Evolutionary conservation across 2,888 invertebrate species (phyloP).

Genomic region (Thyatira batis): DNA sequence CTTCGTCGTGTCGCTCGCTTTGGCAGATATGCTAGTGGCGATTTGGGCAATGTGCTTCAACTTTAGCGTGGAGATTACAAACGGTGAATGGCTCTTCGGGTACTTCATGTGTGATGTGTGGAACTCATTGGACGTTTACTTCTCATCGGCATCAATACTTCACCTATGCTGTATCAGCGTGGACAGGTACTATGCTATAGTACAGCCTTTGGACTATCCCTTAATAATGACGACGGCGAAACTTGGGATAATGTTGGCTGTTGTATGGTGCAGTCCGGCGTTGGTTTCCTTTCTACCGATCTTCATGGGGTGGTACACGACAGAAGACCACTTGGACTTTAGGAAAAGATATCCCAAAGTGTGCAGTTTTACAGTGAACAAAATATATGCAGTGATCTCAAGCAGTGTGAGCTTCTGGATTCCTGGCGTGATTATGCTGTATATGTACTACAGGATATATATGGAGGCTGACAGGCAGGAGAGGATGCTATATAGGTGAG

Average conservation of each 20-base stretch:
- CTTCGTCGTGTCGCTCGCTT: slow-evolving; percentile 96
- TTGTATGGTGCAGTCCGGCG: slow-evolving; percentile 96
- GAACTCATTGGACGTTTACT: slow-evolving; percentile 97
- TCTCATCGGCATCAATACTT: slow-evolving; percentile 95
- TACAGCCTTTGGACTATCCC: slow-evolving; percentile 96
- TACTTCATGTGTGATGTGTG: slow-evolving; percentile 97
- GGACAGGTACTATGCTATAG: slow-evolving; percentile 95
- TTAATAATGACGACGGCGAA: slow-evolving; percentile 94
- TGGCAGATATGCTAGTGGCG: slow-evolving; percentile 97
- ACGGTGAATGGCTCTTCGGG: slow-evolving; percentile 93
- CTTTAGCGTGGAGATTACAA: slow-evolving; percentile 92
- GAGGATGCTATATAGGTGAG: slow-evolving; percentile 91
- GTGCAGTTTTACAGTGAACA: slow-evolving; percentile 93
- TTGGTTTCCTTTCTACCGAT: slow-evolving; percentile 97
- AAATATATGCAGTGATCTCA: slow-evolving; percentile 92
- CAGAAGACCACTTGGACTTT: slow-evolving; percentile 88
- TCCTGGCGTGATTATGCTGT: slow-evolving; percentile 95
- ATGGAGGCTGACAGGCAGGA: slow-evolving; percentile 93
- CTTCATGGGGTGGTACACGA: slow-evolving; percentile 97
- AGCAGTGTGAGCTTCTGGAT: slow-evolving; percentile 97
- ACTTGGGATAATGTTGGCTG: slow-evolving; percentile 90
- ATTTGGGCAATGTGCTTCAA: slow-evolving; percentile 97
- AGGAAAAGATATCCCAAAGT: slow-evolving; percentile 86
- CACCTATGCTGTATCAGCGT: slow-evolving; percentile 97
- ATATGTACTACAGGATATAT: slow-evolving; percentile 95